phyloP scores from a whole-genome alignment of 2,888 invertebrate genomes.

The Drosophila paramelanica region DNA sequence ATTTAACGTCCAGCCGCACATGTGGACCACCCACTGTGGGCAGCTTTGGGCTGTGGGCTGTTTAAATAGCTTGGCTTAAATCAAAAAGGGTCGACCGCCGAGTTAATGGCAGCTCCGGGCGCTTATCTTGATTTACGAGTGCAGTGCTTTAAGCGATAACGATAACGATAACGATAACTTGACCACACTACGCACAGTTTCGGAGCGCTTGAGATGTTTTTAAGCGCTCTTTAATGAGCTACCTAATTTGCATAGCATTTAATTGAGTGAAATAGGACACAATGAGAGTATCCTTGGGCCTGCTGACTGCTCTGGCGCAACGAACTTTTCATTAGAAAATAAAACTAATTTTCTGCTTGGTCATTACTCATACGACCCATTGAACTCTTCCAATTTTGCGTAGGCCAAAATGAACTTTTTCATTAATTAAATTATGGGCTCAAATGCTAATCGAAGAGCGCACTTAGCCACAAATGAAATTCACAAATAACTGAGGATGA shows the following conservation, averaged over 20 bases:
- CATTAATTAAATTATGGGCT: slow-evolving; percentile 55
- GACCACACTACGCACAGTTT: slow-evolving; percentile 1
- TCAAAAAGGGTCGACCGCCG: slow-evolving; percentile 72
- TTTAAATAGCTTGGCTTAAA: slow-evolving; percentile 32
- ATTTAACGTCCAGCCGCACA: slow-evolving; percentile 50
- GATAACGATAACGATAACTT: slow-evolving; percentile 43
- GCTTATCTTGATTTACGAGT: slow-evolving; percentile 64
- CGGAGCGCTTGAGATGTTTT: slow-evolving; percentile 25
- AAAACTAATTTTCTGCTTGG: slow-evolving; percentile 4
- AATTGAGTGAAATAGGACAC: slow-evolving; percentile 60
- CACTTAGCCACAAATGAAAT: slow-evolving; percentile 60
- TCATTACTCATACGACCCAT: slow-evolving; percentile 57
- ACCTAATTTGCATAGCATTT: slow-evolving; percentile 40
- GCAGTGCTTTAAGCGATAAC: slow-evolving; percentile 48
- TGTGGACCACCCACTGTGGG: slow-evolving; percentile 41
- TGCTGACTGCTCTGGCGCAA: slow-evolving; percentile 24
- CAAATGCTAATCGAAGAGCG: slow-evolving; percentile 55
- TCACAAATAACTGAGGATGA: slow-evolving; percentile 42
- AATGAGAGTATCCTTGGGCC: slow-evolving; percentile 40
- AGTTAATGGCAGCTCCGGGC: slow-evolving; percentile 24
- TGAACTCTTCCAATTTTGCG: slow-evolving; percentile 11
- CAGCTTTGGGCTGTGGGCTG: slow-evolving; percentile 1
- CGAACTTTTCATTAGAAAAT: slow-evolving; percentile 45
- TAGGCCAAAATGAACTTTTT: slow-evolving; percentile 59
- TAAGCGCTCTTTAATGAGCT: slow-evolving; percentile 30